phyloP scores from a whole-genome alignment of 2,113 vertebrate genomes.

The Desmodus rotundus region DNA sequence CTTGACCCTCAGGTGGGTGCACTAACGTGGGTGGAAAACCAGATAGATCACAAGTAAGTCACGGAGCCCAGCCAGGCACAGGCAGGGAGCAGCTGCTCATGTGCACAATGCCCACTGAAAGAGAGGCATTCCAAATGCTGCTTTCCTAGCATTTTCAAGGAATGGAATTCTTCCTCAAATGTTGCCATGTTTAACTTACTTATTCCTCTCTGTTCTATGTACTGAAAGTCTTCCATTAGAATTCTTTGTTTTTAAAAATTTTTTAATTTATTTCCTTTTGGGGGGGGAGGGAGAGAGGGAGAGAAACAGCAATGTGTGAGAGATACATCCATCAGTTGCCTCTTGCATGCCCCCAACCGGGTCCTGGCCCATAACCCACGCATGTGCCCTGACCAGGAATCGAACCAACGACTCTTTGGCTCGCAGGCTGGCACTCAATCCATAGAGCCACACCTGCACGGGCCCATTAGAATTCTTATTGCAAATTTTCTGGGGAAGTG shows the following conservation, averaged over 20 bases:
- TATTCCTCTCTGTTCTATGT: neutral
- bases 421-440: no score
- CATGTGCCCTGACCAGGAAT: no score
- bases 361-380: no score
- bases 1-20: neutral
- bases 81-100: rapidly evolving
- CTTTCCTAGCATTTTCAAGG: neutral
- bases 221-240: neutral
- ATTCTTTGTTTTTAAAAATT: neutral
- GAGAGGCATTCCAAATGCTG: neutral
- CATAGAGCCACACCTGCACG: no score
- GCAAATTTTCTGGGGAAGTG: neutral
- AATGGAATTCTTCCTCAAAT: neutral
- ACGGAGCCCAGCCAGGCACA: neutral
- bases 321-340: no score
- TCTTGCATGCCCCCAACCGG: no score
- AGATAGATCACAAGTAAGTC: neutral
- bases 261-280: no score
- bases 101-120: neutral
- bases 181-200: neutral
- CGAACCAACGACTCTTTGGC: no score
- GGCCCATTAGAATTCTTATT: neutral
- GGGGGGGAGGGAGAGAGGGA: no score
- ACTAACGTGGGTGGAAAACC: neutral
- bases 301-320: no score